These are phyloP conservation scores for Serinus canaria DNA, from an alignment of 2,113 vertebrate genomes.

Conservation along the genomic window DNA sequence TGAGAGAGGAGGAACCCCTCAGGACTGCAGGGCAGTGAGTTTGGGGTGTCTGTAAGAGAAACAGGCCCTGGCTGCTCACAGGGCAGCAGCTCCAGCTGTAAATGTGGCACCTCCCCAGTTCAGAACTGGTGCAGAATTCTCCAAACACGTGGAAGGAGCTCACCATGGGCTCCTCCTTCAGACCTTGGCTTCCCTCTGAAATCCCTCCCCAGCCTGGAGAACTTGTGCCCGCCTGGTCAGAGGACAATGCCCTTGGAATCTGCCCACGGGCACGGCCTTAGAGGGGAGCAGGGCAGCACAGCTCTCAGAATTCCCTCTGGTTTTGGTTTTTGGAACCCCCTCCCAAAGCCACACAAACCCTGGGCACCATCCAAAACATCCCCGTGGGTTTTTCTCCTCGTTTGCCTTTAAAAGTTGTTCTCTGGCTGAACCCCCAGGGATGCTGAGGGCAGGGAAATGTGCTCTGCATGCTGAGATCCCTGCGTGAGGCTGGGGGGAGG, in stretches of 20 bases:
- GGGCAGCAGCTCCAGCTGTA: not conserved
- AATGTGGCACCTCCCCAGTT: not conserved
- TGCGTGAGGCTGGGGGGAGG: not conserved
- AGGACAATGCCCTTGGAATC: not conserved
- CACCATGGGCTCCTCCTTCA: not conserved
- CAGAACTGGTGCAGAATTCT: not conserved
- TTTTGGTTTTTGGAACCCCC: not conserved
- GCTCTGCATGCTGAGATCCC: slow-evolving; percentile 34
- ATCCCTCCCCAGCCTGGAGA: accelerated
- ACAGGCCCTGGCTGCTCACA: not conserved
- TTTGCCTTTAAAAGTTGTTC: slow-evolving; percentile 51
- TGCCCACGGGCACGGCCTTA: accelerated
- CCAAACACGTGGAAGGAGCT: not conserved
- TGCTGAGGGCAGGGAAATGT: not conserved
- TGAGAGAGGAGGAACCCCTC: not conserved
- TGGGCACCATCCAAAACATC: not conserved
- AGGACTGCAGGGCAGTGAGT: accelerated
- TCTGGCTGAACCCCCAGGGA: slow-evolving; percentile 61
- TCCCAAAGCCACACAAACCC: slow-evolving; percentile 29
- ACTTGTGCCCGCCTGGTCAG: accelerated
- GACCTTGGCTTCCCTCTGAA: not conserved
- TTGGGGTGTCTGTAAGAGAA: not conserved
- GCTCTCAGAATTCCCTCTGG: not conserved
- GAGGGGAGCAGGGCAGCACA: not conserved
- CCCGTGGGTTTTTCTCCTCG: not conserved